phyloP scores from a whole-genome alignment of 2,113 vertebrate species.

The Rhegmatorhina hoffmannsi region DNA sequence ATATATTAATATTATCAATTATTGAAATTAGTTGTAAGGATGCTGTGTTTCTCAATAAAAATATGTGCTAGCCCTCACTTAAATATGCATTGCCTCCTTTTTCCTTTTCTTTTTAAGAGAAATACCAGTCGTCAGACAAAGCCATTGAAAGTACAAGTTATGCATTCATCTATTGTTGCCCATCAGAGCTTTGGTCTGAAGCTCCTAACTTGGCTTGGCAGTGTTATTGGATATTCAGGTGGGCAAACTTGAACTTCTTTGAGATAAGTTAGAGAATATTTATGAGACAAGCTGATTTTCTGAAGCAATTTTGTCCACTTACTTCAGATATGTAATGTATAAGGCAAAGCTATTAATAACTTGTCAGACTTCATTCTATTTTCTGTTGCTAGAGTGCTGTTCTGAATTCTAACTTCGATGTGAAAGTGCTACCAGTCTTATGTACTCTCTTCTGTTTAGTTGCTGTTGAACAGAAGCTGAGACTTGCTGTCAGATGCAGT shows the following conservation, averaged over 20 bases:
- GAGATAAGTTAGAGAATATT: not conserved
- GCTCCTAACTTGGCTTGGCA: conserved; percentile 90
- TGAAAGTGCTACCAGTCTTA: not conserved
- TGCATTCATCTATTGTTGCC: conserved; percentile 96
- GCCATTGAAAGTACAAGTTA: conserved; percentile 94
- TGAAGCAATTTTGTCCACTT: not conserved
- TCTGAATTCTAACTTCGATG: not conserved
- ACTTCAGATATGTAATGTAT: not conserved
- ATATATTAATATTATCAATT: not conserved
- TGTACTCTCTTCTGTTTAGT: not conserved
- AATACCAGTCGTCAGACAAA: conserved; percentile 97
- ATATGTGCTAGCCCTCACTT: not conserved
- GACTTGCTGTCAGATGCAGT: not conserved
- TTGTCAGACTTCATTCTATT: conserved; percentile 2
- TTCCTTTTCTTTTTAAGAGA: conserved; percentile 79
- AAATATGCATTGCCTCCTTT: not conserved
- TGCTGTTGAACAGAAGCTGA: conserved; percentile 10
- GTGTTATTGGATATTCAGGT: conserved; percentile 95
- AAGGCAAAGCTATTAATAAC: conserved; percentile 8
- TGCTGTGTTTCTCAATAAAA: not conserved
- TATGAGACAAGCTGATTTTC: not conserved
- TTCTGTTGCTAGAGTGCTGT: not conserved
- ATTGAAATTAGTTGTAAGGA: not conserved
- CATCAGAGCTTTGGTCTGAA: conserved; percentile 97
- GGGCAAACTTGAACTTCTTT: conserved; percentile 29